phyloP scores from a whole-genome alignment of 2,888 invertebrate species.

The Leptopilina myrica region DNA sequence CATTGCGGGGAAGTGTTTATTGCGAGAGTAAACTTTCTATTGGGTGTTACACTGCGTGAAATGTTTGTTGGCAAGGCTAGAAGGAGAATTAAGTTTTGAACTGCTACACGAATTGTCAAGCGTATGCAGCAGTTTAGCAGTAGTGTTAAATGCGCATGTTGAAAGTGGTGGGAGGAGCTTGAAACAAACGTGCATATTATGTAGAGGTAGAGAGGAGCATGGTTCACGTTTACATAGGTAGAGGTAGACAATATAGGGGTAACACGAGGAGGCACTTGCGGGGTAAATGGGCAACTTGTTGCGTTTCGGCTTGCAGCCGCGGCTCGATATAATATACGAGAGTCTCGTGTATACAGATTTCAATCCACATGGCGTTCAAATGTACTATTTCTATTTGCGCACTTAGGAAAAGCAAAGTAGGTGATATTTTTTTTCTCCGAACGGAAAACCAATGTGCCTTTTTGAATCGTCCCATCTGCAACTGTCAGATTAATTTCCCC shows the following conservation, averaged over 20 bases:
- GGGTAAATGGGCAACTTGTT: conserved; percentile 70
- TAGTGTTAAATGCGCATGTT: conserved; percentile 36
- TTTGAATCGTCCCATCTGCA: no score
- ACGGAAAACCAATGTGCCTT: no score
- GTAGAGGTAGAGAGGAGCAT: conserved; percentile 15
- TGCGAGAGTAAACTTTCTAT: neutral
- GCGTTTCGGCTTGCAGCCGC: conserved; percentile 49
- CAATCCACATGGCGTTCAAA: conserved; percentile 1
- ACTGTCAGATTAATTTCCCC: no score
- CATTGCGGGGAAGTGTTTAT: neutral
- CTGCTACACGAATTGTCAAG: conserved; percentile 9
- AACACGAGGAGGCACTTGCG: conserved; percentile 56
- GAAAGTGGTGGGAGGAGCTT: conserved; percentile 31
- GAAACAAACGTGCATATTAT: conserved; percentile 26
- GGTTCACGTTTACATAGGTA: conserved; percentile 50
- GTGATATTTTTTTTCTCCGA: no score
- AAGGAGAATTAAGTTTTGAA: conserved; percentile 12
- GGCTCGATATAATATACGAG: conserved; percentile 51
- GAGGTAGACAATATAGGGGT: conserved; percentile 53
- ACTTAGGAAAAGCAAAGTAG: neutral
- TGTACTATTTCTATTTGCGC: conserved; percentile 6
- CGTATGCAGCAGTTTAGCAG: neutral
- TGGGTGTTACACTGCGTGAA: neutral
- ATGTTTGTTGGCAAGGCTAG: neutral
- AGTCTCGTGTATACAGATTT: conserved; percentile 23